Percentiles rank a stretch among this genome's conserved stretches.
Evolutionary conservation across 1,140 invertebrate species (phyloP).

Genomic region (Apis dorsata): DNA sequence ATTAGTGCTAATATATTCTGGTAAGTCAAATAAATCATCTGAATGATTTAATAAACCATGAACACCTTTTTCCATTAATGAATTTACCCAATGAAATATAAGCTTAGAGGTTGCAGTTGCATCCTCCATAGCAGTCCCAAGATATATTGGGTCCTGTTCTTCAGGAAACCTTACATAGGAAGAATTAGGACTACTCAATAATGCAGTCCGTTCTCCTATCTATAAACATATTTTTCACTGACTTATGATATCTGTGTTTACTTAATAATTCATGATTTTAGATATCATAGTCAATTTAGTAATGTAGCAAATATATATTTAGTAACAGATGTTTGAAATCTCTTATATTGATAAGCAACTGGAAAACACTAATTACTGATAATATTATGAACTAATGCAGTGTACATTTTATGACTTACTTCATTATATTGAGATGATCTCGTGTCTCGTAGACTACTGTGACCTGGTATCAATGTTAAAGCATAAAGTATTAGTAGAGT

Average conservation of each 20-base stretch:
- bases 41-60: slow-evolving; percentile 85
- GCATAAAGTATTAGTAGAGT: slow-evolving; percentile 80
- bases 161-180: slow-evolving; percentile 83
- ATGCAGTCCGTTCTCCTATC: slow-evolving; percentile 77
- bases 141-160: slow-evolving; percentile 84
- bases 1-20: slow-evolving; percentile 84
- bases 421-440: slow-evolving; percentile 77
- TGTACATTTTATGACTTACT: slow-evolving; percentile 74
- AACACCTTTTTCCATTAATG: slow-evolving; percentile 91
- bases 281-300: slow-evolving; percentile 42
- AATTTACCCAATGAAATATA: slow-evolving; percentile 93
- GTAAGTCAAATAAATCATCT: slow-evolving; percentile 93
- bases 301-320: background rate
- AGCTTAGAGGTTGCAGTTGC: slow-evolving; percentile 86
- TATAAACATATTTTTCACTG: slow-evolving; percentile 65
- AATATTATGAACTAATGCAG: slow-evolving; percentile 4
- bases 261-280: slow-evolving; percentile 50
- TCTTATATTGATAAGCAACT: slow-evolving; percentile 24
- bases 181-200: slow-evolving; percentile 73
- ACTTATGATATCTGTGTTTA: slow-evolving; percentile 52
- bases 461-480: slow-evolving; percentile 83
- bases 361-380: slow-evolving; percentile 32
- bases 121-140: slow-evolving; percentile 91
- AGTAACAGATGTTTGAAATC: slow-evolving; percentile 23
- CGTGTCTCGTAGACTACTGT: slow-evolving; percentile 58